These are phyloP conservation scores for Sebastiscus albofasciatus DNA, from an alignment of 2,797 vertebrate species.

Conservation along the genomic window DNA sequence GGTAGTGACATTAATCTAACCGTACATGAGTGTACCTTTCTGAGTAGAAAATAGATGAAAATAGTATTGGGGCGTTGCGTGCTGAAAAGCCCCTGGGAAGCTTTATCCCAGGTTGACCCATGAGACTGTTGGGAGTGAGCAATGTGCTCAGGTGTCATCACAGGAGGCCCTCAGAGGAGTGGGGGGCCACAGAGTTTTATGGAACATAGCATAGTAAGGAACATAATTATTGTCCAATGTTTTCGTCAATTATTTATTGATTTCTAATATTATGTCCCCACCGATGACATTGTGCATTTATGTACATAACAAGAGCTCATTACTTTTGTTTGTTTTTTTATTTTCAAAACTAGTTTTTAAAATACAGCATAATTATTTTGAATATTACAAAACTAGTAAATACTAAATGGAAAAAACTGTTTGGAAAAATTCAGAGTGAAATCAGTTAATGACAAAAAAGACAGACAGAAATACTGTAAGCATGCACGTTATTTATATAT, in stretches of 20 bases:
- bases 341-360: not conserved
- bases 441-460: not conserved
- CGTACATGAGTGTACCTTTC: conserved; percentile 18
- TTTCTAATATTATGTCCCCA: not conserved
- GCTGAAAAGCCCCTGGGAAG: conserved; percentile 17
- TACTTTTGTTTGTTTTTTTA: not conserved
- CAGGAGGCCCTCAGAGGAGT: conserved; percentile 2
- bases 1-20: conserved; percentile 40
- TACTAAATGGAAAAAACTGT: too few species aligned
- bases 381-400: not conserved
- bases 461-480: not conserved
- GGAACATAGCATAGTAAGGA: not conserved
- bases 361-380: not conserved
- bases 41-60: conserved; percentile 45
- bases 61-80: conserved; percentile 24
- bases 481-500: not conserved
- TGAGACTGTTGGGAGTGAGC: not conserved
- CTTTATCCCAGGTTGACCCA: conserved; percentile 37
- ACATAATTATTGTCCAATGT: not conserved
- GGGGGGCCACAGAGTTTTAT: not conserved
- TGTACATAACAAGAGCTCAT: not conserved
- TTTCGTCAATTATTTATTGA: not conserved
- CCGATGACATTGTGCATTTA: too few species aligned
- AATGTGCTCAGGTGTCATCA: conserved; percentile 40
- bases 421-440: not conserved